phyloP scores from a whole-genome alignment of 2,113 vertebrate species.

The Clarias batrachus region DNA sequence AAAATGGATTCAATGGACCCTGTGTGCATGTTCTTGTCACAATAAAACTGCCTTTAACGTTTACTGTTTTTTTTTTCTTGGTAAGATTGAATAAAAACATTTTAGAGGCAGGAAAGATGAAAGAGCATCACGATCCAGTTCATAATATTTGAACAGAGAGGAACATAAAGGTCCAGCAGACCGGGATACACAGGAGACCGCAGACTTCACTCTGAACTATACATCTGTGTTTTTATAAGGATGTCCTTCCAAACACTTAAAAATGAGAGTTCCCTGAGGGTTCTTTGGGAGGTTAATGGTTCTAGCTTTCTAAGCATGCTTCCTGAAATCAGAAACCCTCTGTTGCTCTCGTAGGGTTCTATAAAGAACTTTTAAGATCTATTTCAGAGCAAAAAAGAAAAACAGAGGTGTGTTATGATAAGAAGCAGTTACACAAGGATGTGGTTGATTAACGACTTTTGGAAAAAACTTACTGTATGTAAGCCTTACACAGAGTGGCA shows the following conservation, averaged over 20 bases:
- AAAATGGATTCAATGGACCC: slow-evolving; percentile 53
- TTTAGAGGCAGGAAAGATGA: background rate
- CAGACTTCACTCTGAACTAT: background rate
- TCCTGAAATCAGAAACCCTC: background rate
- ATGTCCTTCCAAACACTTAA: background rate
- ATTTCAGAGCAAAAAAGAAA: background rate
- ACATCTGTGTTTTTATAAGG: background rate
- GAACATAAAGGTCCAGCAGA: background rate
- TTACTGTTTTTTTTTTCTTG: background rate
- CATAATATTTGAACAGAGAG: slow-evolving; percentile 13
- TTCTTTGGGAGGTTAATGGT: background rate
- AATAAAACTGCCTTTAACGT: slow-evolving; percentile 44
- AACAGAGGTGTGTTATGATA: background rate
- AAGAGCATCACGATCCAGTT: slow-evolving; percentile 6
- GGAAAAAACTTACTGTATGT: background rate
- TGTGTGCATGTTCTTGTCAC: slow-evolving; percentile 58
- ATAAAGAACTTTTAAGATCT: background rate
- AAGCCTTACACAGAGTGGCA: background rate
- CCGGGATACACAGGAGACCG: background rate
- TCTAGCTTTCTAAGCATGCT: background rate
- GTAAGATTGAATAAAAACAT: slow-evolving; percentile 43
- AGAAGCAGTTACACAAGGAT: background rate
- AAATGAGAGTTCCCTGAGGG: background rate
- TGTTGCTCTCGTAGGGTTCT: background rate
- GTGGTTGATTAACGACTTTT: background rate